Evolutionary conservation across 1,140 invertebrate genomes (phyloP), one percentile per base, ranked within the genome.

Genomic region (Drosophila tani): DNA sequence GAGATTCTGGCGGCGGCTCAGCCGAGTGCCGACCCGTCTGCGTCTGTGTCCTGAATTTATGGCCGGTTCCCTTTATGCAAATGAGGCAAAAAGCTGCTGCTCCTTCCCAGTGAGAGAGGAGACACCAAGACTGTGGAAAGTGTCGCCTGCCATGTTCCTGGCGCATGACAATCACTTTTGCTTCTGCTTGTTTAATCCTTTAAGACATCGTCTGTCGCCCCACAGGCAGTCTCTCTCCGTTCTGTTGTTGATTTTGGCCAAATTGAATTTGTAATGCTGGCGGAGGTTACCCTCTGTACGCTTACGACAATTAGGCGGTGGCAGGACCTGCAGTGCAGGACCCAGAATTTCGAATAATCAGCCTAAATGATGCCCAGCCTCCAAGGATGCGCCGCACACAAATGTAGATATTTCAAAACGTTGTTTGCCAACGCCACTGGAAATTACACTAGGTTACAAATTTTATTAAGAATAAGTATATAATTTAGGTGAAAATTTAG

Each of bases 11-110:
- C 49, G 51, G 32, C 49, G 49, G 46, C 67, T 64, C 45, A 55
- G 69, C 51, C 56, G 53, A 50, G 40, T 57, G 38, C 55, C 59
- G 53, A 73, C 55, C 53, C 53, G 35, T 40, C 53, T 56, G 53
- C 50, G 81, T 84, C 81, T 84, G 82, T 59, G 56, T 50, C 53
- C 21, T 51, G 66, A 83, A 87, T 88, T 83, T 88, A 87, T 83
- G 65, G 83, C 76, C 76, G 73, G 71, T 78, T 78, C 75, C 78
- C 69, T 88, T 85, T 87, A 87, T 87, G 83, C 74, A 87, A 87
- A 87, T 87, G 85, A 75, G 71, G 68, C 81, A 66, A 78, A 75
- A 84, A 74, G 69, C 51, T 67, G 76, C 51, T 68, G 66, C 19
- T 57, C 53, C 38, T 19, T 12, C 56, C 56, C 29, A 46, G 46